Percentiles rank a stretch among this genome's conserved stretches.
Evolutionary conservation across 2,113 vertebrate species (phyloP).

Genomic region (Mobula birostris): DNA sequence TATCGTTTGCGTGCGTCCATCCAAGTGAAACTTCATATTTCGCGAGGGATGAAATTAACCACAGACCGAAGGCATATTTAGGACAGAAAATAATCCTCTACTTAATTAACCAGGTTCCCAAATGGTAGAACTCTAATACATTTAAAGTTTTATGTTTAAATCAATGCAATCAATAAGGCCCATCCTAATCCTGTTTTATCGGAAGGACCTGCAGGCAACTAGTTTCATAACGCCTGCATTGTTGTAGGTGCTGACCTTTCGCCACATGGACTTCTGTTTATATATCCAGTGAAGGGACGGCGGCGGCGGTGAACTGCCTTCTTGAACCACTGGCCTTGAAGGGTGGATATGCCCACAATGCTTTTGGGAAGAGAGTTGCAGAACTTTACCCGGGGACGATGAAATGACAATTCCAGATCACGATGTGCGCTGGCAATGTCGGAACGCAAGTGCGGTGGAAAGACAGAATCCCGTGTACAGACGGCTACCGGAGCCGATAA

Average conservation of each 20-base stretch:
- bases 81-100: not conserved
- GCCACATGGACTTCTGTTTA: not conserved
- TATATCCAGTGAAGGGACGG: too few species aligned
- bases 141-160: not conserved
- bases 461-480: too few species aligned
- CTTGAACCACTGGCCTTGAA: too few species aligned
- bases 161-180: not conserved
- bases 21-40: not conserved
- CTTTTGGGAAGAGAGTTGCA: too few species aligned
- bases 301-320: too few species aligned
- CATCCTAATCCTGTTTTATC: not conserved
- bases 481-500: too few species aligned
- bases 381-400: too few species aligned
- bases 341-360: too few species aligned
- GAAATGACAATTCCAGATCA: too few species aligned
- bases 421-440: too few species aligned
- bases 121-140: not conserved
- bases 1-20: too few species aligned
- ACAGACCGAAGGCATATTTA: not conserved
- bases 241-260: slow-evolving; percentile 13
- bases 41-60: not conserved
- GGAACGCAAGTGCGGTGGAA: too few species aligned
- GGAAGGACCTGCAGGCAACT: not conserved
- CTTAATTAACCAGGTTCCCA: not conserved
- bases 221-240: not conserved